Evolutionary conservation across 2,888 invertebrate species (phyloP).

Genomic region (Eupithecia dodoneata): DNA sequence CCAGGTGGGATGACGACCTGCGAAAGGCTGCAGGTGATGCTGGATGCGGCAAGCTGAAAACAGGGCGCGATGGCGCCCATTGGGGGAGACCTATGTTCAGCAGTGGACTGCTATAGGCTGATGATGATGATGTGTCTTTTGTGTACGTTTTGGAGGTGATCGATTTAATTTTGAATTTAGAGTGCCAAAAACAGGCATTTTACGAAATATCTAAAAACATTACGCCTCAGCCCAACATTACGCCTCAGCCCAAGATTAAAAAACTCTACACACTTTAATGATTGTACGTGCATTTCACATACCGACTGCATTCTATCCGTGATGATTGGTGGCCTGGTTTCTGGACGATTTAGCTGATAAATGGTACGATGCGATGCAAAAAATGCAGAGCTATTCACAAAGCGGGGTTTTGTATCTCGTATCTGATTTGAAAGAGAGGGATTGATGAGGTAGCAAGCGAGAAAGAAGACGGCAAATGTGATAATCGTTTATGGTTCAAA

Average conservation of each 20-base stretch:
- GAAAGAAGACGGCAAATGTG: neutral
- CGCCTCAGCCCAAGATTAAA: neutral
- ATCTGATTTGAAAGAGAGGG: neutral
- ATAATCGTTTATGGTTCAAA: no score
- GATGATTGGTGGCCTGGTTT: conserved; percentile 12
- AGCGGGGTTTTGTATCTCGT: conserved; percentile 5
- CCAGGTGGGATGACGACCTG: no score
- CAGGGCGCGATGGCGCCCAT: no score
- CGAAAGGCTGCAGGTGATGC: no score
- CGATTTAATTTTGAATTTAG: neutral
- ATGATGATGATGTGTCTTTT: neutral
- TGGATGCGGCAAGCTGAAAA: no score
- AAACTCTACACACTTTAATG: neutral
- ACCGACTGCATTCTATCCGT: conserved; percentile 3
- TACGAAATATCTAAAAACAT: neutral
- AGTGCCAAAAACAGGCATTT: neutral
- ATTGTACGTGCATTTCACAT: conserved; percentile 10
- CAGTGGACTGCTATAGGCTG: no score
- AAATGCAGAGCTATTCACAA: conserved; percentile 9
- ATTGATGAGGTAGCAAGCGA: neutral
- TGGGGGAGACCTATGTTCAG: no score
- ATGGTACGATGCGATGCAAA: conserved; percentile 5
- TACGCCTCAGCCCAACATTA: neutral
- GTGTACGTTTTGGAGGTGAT: neutral
- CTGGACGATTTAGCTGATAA: conserved; percentile 18